Base-by-base conservation (phyloP, 2,888 invertebrate species). In the Strigamia crassipes region DNA sequence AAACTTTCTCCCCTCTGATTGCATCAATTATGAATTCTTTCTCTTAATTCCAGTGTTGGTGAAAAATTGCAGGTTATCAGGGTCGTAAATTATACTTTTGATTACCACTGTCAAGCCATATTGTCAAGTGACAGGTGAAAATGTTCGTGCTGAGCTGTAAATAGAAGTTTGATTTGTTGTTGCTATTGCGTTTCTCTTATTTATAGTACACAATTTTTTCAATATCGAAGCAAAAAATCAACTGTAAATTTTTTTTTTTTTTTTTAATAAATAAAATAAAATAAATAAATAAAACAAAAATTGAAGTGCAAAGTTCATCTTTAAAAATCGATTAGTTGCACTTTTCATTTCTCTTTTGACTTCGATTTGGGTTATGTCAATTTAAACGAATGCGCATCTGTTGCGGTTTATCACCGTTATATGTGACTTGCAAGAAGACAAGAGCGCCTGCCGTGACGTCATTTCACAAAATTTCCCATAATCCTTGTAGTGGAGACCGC, bases 351-450 rank as follows among this genome's bases (percentile, higher is more conserved):
- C 56, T 56, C 56, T 56, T 18, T 18, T 56, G 18, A 56, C 56
- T 56, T n/a, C 56, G 31, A 73, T 73, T 73, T 51, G 15, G 23
- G 73, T 31, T 73, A 73, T 73, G 73, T 73, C 73, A 73, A 31
- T 73, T 31, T 31, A 73, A 73, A 31, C 31, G 73, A 73, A 73
- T 73, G 73, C 73, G 73, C 73, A 73, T 73, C 73, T 73, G 73
- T 31, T 73, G 73, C 73, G 73, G 73, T 73, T 73, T 73, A 73
- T 73, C 73, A 73, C 73, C 13, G 31, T 73, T 73, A 73, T 31
- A 73, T 73, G 73, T 73, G 73, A 73, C 73, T 73, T 73, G 73
- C 27, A 73, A 73, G 73, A 73, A 66, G 23, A 27, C 66, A 13
- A 66, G 66, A 12, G n/a, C 73, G 73, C 73, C 27, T 73, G 31